These are phyloP conservation scores for Macrocentrus cingulum DNA, from an alignment of 1,140 invertebrate species.

Conservation along the genomic window DNA sequence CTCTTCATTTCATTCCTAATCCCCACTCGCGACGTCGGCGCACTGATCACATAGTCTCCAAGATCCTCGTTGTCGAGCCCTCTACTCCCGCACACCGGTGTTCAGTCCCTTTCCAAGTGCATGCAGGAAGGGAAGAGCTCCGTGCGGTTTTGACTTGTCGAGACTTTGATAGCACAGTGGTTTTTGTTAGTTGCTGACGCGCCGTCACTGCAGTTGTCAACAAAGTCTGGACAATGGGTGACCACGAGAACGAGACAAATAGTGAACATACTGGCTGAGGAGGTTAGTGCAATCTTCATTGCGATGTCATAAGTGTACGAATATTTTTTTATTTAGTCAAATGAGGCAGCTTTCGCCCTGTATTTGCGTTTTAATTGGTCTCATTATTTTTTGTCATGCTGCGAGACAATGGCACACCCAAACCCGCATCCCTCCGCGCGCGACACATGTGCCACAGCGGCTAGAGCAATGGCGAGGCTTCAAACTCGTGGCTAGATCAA, in stretches of 20 bases:
- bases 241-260: background rate
- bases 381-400: background rate
- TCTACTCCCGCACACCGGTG: conserved; percentile 20
- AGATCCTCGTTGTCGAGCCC: conserved; percentile 1
- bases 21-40: background rate
- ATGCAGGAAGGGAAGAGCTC: conserved; percentile 14
- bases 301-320: background rate
- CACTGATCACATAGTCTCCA: background rate
- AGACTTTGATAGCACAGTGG: too few relatives aligned
- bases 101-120: conserved; percentile 20
- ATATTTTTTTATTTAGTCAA: background rate
- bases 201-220: background rate
- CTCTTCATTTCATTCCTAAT: too few relatives aligned
- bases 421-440: conserved; percentile 3
- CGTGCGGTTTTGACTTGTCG: too few relatives aligned
- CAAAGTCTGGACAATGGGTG: background rate
- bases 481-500: conserved; percentile 51
- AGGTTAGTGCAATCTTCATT: conserved; percentile 21
- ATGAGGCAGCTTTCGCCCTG: background rate
- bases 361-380: too few relatives aligned
- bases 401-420: conserved; percentile 35
- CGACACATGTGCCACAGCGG: conserved; percentile 39
- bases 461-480: conserved; percentile 45
- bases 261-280: conserved; percentile 5
- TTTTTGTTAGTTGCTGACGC: too few relatives aligned